Evolutionary conservation across 2,888 invertebrate species (phyloP).

Genomic region (Apotomis betuletana): DNA sequence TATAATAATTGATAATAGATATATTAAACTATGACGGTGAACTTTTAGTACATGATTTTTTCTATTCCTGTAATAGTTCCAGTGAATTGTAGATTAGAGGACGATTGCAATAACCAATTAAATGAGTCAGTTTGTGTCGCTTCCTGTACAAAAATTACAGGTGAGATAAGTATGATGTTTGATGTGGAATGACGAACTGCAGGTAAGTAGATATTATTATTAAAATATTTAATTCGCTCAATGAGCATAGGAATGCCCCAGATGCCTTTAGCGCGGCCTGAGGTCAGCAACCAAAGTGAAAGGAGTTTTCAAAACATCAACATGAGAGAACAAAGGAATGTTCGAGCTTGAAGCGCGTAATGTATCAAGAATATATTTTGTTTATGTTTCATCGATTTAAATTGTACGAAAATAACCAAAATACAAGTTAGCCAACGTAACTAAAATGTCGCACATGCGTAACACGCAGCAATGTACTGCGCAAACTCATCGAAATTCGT

Average conservation of each 20-base stretch:
- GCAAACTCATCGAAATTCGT: conserved; percentile 16
- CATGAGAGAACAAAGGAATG: conserved; percentile 33
- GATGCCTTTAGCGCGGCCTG: conserved; percentile 5
- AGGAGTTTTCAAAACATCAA: conserved; percentile 27
- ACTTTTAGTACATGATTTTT: too few species aligned
- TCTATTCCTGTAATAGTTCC: not conserved
- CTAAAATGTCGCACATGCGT: conserved; percentile 24
- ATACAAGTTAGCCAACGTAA: conserved; percentile 13
- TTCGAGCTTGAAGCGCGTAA: conserved; percentile 14
- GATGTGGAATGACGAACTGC: not conserved
- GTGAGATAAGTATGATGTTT: not conserved
- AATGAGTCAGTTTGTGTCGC: conserved; percentile 9
- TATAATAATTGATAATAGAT: too few species aligned
- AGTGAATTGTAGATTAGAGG: not conserved
- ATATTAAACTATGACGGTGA: too few species aligned
- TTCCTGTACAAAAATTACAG: conserved; percentile 1
- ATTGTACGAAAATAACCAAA: conserved; percentile 20
- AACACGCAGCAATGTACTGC: conserved; percentile 7
- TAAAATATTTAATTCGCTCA: too few species aligned
- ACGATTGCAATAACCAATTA: not conserved
- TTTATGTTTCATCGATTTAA: conserved; percentile 21
- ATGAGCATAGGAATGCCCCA: conserved; percentile 4
- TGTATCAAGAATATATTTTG: conserved; percentile 12
- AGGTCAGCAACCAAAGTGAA: conserved; percentile 33
- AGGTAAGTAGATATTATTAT: not conserved